Conservation (phyloP, 2,888 invertebrate species). For the Dendrolimus pini region DNA sequence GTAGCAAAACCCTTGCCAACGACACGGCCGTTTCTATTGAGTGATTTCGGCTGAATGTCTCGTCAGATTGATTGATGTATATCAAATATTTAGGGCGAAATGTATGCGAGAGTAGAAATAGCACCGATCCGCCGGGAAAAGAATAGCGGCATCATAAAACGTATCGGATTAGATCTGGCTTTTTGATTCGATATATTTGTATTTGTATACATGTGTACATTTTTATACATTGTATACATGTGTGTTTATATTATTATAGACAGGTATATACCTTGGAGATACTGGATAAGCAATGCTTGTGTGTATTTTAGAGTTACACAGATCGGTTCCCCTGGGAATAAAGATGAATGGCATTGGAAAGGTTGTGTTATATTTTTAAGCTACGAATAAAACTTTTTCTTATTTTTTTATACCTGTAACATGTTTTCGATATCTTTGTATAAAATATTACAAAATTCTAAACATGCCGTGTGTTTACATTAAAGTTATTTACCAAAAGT, state of each 20-base stretch:
- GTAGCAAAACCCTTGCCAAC: neutral
- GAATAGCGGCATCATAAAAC: neutral
- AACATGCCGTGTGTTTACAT: too few species aligned
- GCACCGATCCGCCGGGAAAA: neutral
- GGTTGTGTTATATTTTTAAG: too few species aligned
- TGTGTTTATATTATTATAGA: neutral
- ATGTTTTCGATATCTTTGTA: too few species aligned
- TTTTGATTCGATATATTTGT: neutral
- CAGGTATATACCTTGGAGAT: neutral
- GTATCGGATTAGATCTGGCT: neutral
- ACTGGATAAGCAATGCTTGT: too few species aligned
- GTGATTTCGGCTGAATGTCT: neutral
- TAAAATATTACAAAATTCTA: too few species aligned
- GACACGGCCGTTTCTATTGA: neutral
- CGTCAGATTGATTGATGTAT: constrained; percentile 1
- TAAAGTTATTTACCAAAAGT: too few species aligned
- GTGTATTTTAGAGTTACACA: too few species aligned
- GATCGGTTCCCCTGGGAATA: too few species aligned
- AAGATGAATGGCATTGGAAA: too few species aligned
- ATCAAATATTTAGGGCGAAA: constrained; percentile 1
- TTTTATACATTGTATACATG: neutral
- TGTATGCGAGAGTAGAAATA: neutral
- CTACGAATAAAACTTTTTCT: too few species aligned
- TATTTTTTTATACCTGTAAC: too few species aligned
- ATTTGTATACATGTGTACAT: neutral